Conservation (phyloP, 2,888 invertebrate species). For the Temnothorax unifasciatus region DNA sequence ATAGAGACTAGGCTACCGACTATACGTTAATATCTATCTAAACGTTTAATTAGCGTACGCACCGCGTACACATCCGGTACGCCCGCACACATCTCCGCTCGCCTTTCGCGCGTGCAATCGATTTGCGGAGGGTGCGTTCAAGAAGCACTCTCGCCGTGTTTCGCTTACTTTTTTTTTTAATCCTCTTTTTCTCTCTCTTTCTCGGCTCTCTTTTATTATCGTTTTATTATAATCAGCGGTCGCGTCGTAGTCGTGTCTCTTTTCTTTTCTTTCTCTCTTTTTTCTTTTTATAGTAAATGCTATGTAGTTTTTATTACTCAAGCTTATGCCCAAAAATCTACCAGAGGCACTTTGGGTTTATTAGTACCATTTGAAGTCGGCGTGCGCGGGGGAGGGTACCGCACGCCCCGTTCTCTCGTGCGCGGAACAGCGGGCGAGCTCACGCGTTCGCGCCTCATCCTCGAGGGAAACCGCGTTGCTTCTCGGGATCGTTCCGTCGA, state of each 20-base stretch:
- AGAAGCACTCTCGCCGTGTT: slow-evolving; percentile 58
- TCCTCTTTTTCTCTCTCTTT: slow-evolving; percentile 22
- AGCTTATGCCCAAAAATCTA: slow-evolving; percentile 86
- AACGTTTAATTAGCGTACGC: slow-evolving; percentile 76
- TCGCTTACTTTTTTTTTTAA: slow-evolving; percentile 30
- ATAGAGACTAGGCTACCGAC: slow-evolving; percentile 85
- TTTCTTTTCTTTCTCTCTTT: slow-evolving; percentile 30
- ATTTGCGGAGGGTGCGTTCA: slow-evolving; percentile 49
- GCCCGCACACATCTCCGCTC: slow-evolving; percentile 69
- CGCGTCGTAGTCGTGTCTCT: slow-evolving; percentile 72
- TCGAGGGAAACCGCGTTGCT: slow-evolving; percentile 21
- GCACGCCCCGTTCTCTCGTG: slow-evolving; percentile 70
- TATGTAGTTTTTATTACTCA: slow-evolving; percentile 84
- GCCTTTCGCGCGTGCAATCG: slow-evolving; percentile 58
- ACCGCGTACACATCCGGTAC: slow-evolving; percentile 73
- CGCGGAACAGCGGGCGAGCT: slow-evolving; percentile 65
- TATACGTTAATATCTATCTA: slow-evolving; percentile 82
- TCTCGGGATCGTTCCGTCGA: neutral
- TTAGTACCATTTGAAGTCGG: slow-evolving; percentile 86
- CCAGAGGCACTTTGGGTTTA: slow-evolving; percentile 86
- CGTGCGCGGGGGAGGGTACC: slow-evolving; percentile 82
- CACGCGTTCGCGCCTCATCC: slow-evolving; percentile 40
- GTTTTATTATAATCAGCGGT: slow-evolving; percentile 70
- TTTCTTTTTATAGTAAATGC: slow-evolving; percentile 75
- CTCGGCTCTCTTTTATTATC: slow-evolving; percentile 61